A percentile compares a stretch with the other conserved stretches of the same genome.
These are phyloP conservation scores for Drosophila pseudotalamancana DNA, from an alignment of 2,888 invertebrate species.

Conservation along the genomic window DNA sequence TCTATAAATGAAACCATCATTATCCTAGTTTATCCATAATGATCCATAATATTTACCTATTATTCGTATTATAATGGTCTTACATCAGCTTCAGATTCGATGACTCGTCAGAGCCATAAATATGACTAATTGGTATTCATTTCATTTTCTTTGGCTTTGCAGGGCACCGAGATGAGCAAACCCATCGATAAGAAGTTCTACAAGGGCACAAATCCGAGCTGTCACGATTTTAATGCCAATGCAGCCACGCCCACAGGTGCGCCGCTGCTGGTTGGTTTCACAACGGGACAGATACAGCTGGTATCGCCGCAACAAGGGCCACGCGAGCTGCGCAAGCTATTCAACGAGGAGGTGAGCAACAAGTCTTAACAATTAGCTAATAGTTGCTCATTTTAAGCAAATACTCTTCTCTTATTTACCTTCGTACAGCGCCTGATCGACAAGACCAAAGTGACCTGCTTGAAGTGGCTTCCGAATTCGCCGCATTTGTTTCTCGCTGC, in stretches of 20 bases:
- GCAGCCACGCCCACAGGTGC: conserved; percentile 93
- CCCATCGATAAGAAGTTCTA: conserved; percentile 99
- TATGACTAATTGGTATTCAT: conserved; percentile 17
- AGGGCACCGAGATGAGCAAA: conserved; percentile 97
- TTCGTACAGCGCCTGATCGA: conserved; percentile 84
- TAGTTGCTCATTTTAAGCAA: not conserved
- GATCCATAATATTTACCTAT: too few relatives aligned
- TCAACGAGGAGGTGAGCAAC: conserved; percentile 95
- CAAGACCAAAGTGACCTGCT: conserved; percentile 91
- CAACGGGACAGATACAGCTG: conserved; percentile 98
- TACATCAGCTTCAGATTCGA: too few relatives aligned
- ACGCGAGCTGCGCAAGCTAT: conserved; percentile 97
- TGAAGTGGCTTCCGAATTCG: conserved; percentile 98
- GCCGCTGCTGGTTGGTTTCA: conserved; percentile 97
- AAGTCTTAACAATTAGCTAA: not conserved
- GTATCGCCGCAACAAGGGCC: conserved; percentile 99
- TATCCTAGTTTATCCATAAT: too few relatives aligned
- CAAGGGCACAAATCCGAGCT: conserved; percentile 99
- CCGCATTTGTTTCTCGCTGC: conserved; percentile 97
- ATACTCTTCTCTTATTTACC: conserved; percentile 8
- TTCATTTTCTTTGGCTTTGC: conserved; percentile 48
- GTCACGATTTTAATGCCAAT: conserved; percentile 97
- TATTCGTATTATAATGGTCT: too few relatives aligned
- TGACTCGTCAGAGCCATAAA: too few relatives aligned
- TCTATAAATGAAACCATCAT: too few relatives aligned